Evolutionary conservation across 2,113 vertebrate genomes (phyloP), one percentile per base, ranked within the genome.

Genomic region (Hymenochirus boettgeri): DNA sequence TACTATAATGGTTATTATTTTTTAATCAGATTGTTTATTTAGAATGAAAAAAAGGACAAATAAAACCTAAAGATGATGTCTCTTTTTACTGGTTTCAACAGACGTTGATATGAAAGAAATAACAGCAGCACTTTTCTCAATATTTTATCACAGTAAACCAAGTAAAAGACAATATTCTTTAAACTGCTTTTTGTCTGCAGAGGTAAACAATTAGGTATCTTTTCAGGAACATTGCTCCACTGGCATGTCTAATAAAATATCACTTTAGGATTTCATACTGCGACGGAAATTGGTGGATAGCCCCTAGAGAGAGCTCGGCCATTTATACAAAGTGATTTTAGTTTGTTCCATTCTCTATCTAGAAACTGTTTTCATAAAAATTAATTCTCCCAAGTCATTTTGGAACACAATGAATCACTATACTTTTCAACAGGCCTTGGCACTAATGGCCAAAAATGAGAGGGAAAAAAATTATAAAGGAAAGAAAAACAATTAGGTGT

Each of bases 361-460:
- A 60, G 69, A 57, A 76, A 71, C 78, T 72, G 82, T 37, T 65
- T 76, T 67, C 61, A 57, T 70, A 76, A 67, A 79, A 80, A 78
- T 76, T 81, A 79, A 79, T 82, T 85, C 26, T 6, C n/a, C 76
- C 69, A 80, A 77, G 52, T 70, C 71, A 13, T 75, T 23, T 71
- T 74, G 29, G 48, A 42, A 61, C 71, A 72, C 75, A 85, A 78
- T 74, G 72, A 70, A 74, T 82, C 64, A 66, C 76, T 72, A 61
- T 77, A 75, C 79, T 71, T 74, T 65, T 75, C 57, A 72, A 57
- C 62, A 69, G 39, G 71, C 75, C 62, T 4, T 73, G 75, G 27
- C 21, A 73, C 37, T 74, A 77, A 79, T 76, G 63, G 39, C 55
- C 72, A 19, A 24, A 75, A 3, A 22, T 64, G 53, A 73, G 37